phyloP scores from a whole-genome alignment of 2,797 vertebrate species.

The Arrhamphus sclerolepis region DNA sequence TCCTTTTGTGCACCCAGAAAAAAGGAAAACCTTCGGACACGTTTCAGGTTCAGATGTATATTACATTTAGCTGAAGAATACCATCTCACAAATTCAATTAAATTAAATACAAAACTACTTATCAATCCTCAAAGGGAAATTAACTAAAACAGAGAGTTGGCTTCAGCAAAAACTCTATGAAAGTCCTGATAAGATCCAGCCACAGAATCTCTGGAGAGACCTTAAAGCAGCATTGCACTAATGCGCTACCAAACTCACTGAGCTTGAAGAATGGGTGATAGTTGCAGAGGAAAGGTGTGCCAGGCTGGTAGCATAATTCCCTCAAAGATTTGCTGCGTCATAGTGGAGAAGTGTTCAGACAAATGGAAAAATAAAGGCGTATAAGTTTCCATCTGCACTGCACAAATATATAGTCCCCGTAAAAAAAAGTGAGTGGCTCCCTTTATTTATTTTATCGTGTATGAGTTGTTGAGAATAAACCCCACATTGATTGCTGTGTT shows the following conservation, averaged over 20 bases:
- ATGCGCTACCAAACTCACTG: not conserved
- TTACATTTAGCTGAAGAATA: too few relatives aligned
- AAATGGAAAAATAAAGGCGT: not conserved
- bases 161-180: too few relatives aligned
- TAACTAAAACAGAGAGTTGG: too few relatives aligned
- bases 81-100: too few relatives aligned
- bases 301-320: too few relatives aligned
- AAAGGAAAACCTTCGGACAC: too few relatives aligned
- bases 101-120: too few relatives aligned
- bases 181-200: too few relatives aligned
- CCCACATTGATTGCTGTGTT: constrained; percentile 17
- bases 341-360: not conserved
- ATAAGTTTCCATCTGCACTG: not conserved
- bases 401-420: not conserved
- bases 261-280: not conserved
- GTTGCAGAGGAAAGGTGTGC: too few relatives aligned
- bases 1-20: too few relatives aligned
- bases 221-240: not conserved
- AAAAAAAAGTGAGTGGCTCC: not conserved
- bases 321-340: not conserved
- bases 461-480: constrained; percentile 6
- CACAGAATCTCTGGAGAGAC: not conserved
- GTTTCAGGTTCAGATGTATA: too few relatives aligned
- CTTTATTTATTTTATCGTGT: constrained; percentile 1
- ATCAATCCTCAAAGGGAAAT: too few relatives aligned